These are phyloP conservation scores for Labroides dimidiatus DNA, from an alignment of 2,797 vertebrate genomes.

Conservation along the genomic window DNA sequence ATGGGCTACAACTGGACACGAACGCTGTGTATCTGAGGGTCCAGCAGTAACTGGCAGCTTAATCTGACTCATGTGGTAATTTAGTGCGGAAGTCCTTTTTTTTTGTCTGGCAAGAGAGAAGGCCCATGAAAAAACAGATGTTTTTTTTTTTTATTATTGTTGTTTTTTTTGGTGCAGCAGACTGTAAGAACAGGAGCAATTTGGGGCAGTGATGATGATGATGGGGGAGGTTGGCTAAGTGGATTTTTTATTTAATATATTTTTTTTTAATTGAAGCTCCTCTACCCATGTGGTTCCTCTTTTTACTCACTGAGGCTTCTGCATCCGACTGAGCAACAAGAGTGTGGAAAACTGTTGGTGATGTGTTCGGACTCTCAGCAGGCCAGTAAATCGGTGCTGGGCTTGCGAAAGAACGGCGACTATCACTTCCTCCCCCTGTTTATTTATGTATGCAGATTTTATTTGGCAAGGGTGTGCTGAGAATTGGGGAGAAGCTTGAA, in stretches of 20 bases:
- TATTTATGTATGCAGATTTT: constrained; percentile 50
- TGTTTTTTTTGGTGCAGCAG: constrained; percentile 56
- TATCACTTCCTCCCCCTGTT: constrained; percentile 21
- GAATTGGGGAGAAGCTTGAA: constrained; percentile 35
- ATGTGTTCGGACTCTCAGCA: constrained; percentile 48
- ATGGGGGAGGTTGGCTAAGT: constrained; percentile 16
- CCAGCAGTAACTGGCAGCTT: constrained; percentile 66
- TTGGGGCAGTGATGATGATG: constrained; percentile 45
- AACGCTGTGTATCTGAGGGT: constrained; percentile 39
- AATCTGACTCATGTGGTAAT: constrained; percentile 81
- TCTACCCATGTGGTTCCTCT: constrained; percentile 45
- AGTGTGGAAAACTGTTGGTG: constrained; percentile 43
- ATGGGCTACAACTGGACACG: constrained; percentile 36
- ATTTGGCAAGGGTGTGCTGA: constrained; percentile 44
- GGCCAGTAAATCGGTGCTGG: constrained; percentile 40
- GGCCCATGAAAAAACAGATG: constrained; percentile 70
- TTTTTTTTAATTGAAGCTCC: constrained; percentile 26
- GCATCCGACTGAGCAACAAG: constrained; percentile 14
- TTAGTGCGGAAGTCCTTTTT: constrained; percentile 74
- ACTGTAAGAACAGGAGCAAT: constrained; percentile 60
- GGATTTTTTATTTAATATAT: constrained; percentile 1
- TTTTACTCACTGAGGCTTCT: constrained; percentile 20
- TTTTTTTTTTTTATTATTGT: constrained; percentile 75
- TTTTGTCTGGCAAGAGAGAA: constrained; percentile 59
- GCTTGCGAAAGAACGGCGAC: constrained; percentile 37